phyloP scores from a whole-genome alignment of 2,797 vertebrate genomes.

The Avahi laniger region DNA sequence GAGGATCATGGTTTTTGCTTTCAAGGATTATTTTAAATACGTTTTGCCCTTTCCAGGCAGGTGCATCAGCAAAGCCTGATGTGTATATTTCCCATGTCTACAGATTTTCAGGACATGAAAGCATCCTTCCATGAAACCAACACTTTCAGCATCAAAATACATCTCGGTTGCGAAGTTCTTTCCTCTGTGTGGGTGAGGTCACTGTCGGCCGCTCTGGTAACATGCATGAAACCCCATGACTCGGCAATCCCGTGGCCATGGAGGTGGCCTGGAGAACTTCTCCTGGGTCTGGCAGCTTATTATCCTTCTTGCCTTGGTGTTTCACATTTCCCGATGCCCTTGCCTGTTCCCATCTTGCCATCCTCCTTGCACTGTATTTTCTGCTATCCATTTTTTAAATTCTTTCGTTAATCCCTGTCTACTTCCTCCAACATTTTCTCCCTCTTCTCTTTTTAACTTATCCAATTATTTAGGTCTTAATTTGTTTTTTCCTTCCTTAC shows the following conservation, averaged over 20 bases:
- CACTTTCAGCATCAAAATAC: neutral
- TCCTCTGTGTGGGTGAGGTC: neutral
- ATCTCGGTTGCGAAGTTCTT: neutral
- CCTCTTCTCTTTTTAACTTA: neutral
- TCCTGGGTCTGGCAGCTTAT: neutral
- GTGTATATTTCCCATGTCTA: neutral
- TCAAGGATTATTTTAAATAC: neutral
- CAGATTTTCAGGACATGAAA: conserved; percentile 13
- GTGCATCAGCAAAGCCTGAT: neutral
- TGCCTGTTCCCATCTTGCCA: neutral
- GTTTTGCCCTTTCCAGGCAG: neutral
- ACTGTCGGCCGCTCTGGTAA: neutral
- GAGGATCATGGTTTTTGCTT: neutral
- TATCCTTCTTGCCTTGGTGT: neutral
- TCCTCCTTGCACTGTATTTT: neutral
- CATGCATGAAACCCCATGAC: neutral
- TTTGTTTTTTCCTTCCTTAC: neutral
- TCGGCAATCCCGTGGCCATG: accelerated
- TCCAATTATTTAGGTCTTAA: neutral
- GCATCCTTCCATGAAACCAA: neutral
- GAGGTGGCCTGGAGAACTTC: neutral
- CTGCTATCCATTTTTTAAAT: neutral
- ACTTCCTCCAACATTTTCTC: neutral
- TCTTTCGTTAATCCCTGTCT: neutral
- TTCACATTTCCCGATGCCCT: neutral